phyloP scores from a whole-genome alignment of 2,113 vertebrate species.

The Callipepla squamata region DNA sequence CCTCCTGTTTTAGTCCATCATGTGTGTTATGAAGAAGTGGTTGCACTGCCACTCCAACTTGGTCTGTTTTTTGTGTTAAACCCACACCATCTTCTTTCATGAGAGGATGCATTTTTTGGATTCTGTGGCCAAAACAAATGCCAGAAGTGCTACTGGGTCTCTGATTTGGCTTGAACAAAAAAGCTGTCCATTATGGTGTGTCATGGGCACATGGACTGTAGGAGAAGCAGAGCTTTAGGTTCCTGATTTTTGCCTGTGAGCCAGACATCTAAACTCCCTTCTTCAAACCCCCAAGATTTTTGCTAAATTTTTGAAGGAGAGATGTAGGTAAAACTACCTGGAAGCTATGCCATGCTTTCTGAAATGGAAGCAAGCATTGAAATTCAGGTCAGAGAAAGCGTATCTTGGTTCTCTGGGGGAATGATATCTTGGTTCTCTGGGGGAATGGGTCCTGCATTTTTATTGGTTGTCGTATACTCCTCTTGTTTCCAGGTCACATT shows the following conservation, averaged over 20 bases:
- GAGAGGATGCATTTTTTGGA: accelerated
- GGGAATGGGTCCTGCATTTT: neutral
- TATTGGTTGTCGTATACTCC: neutral
- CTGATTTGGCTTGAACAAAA: constrained; percentile 3
- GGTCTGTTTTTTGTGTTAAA: neutral
- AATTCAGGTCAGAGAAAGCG: neutral
- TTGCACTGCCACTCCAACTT: too few relatives aligned
- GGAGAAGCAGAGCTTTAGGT: constrained; percentile 11
- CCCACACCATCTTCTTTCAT: neutral
- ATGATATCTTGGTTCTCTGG: neutral
- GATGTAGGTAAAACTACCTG: neutral
- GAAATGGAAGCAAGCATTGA: neutral
- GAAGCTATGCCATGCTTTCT: neutral
- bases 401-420: neutral
- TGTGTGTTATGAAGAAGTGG: accelerated
- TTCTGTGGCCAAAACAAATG: neutral
- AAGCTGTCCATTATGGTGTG: neutral
- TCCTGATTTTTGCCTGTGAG: neutral
- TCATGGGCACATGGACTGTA: neutral
- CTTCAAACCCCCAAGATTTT: neutral
- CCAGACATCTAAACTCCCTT: neutral
- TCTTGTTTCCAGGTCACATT: neutral
- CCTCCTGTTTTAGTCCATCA: neutral
- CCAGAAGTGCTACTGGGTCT: neutral
- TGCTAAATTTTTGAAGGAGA: neutral